These are phyloP conservation scores for Drosophila oshimai DNA, from an alignment of 1,140 invertebrate species.

Conservation along the genomic window DNA sequence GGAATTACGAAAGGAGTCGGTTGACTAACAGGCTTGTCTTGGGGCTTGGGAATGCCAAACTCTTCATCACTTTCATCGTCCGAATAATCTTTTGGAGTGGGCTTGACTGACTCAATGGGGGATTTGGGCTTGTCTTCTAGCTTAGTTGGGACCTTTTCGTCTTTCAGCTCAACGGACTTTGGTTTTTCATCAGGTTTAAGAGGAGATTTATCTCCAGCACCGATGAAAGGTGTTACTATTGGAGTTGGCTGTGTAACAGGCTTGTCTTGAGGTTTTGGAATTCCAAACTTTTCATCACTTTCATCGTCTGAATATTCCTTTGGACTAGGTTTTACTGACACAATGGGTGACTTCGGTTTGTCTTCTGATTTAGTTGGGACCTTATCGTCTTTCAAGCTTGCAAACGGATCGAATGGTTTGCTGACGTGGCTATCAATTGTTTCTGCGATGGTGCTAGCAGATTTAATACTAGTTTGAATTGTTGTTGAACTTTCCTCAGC, in stretches of 20 bases:
- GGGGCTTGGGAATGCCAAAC: background rate
- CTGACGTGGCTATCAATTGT: background rate
- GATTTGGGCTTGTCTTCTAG: slow-evolving; percentile 6
- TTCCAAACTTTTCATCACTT: background rate
- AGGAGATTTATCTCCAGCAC: background rate
- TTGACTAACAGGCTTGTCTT: background rate
- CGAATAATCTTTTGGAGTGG: background rate
- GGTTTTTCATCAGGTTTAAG: slow-evolving; percentile 4
- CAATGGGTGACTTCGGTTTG: background rate
- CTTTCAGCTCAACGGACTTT: background rate
- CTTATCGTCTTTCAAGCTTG: background rate
- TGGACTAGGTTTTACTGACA: background rate
- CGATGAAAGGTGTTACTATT: background rate
- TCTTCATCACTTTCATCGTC: slow-evolving; percentile 10
- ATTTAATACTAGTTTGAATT: background rate
- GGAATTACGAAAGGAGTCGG: background rate
- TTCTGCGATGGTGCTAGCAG: no score
- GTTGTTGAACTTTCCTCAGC: background rate
- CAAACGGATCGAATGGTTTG: background rate
- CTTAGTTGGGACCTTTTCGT: background rate
- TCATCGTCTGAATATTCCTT: slow-evolving; percentile 9
- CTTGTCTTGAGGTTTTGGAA: no score
- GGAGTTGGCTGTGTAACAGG: background rate
- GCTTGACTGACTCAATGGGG: background rate
- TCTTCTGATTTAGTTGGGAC: background rate